Base-by-base conservation (phyloP, 2,113 vertebrate genomes). In the Sceloporus tristichus region DNA sequence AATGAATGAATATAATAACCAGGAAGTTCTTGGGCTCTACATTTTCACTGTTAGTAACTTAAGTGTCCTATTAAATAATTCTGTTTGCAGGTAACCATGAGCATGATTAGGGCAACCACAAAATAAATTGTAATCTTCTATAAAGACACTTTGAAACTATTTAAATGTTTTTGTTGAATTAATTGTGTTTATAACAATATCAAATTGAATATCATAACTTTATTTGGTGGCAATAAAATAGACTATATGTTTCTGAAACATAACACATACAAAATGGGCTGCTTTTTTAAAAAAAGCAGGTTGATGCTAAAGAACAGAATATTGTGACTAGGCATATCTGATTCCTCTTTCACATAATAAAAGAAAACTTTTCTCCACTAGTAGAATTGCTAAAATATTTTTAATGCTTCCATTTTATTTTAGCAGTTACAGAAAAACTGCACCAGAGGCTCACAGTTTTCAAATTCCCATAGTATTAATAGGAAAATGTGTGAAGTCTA, bases 321-420 rank as follows among this genome's bases (percentile, higher is more conserved):
- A 13, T 77, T 13, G 73, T 87, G 5, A 40, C 87, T 94, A 38
- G 13, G 89, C 93, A 91, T 94, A 2, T 18, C 9, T 91, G 88
- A 23, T 74, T 75, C 73, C 66, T 75, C 87, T 85, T 93, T 42
- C 16, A 13, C 29, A 29, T 5, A 40, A 27, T 42, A 29, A 70
- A 81, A n/a, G 70, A 29, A 79, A 56, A 56, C 29, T n/a, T 80
- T 7, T 9, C 68, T 92, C 21, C 76, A 71, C 87, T 83, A 16
- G 89, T 92, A 93, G 93, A 94, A 85, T 48, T 82, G 79, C n/a
- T 92, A 93, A 91, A 93, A 95, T 90, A 91, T 90, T 19, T 79
- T 86, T 29, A 77, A 42, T 19, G 56, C 40, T 34, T 34, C 23
- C 21, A 82, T 75, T 77, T 83, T 83, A 21, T 77, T 83, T 77